These are phyloP conservation scores for Drosophila anomelani DNA, from an alignment of 2,888 invertebrate genomes.

Conservation along the genomic window DNA sequence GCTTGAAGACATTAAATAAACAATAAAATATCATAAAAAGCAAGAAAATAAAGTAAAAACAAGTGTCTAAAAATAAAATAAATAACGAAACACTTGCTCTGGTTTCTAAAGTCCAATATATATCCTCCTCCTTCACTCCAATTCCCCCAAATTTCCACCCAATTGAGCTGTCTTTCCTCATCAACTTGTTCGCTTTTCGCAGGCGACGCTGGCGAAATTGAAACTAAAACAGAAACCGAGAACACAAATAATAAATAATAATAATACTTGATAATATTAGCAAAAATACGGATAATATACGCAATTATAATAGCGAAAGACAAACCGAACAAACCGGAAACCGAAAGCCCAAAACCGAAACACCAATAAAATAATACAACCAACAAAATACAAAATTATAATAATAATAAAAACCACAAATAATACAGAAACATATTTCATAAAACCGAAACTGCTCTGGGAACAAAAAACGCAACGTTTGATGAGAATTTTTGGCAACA, in stretches of 20 bases:
- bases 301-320: conserved; percentile 32
- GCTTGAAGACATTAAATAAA: conserved; percentile 2
- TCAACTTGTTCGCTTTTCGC: conserved; percentile 38
- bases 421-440: conserved; percentile 5
- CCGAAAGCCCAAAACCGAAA: conserved; percentile 8
- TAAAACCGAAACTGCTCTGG: conserved; percentile 43
- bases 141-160: neutral
- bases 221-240: conserved; percentile 45
- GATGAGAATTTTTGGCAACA: conserved; percentile 46
- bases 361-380: conserved; percentile 19
- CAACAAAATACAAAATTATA: conserved; percentile 2
- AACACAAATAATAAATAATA: conserved; percentile 27
- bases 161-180: conserved; percentile 1
- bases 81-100: neutral
- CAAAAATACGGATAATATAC: conserved; percentile 25
- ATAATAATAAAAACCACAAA: conserved; percentile 8
- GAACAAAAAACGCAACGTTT: conserved; percentile 47
- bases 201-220: conserved; percentile 53
- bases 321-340: conserved; percentile 9
- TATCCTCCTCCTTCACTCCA: neutral
- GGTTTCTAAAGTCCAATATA: neutral
- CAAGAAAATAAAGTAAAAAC: neutral
- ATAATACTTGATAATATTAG: conserved; percentile 27
- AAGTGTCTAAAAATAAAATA: neutral
- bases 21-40: neutral